phyloP scores from a whole-genome alignment of 2,797 vertebrate species.

The Manis javanica region DNA sequence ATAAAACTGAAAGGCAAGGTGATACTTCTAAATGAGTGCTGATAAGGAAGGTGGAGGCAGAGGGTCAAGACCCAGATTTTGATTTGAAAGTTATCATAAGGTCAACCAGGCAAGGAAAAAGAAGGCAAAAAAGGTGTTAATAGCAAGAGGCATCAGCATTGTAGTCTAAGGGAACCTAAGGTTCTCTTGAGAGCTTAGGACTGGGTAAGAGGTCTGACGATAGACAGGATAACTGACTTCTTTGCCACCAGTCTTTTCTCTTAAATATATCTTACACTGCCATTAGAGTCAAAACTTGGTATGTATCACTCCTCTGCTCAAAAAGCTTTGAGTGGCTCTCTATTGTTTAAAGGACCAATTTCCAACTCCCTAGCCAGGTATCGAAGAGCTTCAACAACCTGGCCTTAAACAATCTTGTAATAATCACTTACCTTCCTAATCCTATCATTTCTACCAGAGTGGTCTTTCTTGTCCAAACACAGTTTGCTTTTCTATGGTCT shows the following conservation, averaged over 20 bases:
- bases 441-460: background rate
- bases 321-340: background rate
- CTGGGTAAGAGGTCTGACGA: background rate
- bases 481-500: background rate
- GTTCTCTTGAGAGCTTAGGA: background rate
- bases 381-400: background rate
- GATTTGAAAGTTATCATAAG: background rate
- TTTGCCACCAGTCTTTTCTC: background rate
- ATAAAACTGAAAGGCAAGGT: background rate
- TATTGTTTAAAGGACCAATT: background rate
- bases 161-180: background rate
- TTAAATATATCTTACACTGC: background rate
- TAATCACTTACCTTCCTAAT: background rate
- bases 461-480: background rate
- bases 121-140: background rate
- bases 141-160: background rate
- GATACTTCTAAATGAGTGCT: background rate
- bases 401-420: background rate
- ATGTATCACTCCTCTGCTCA: background rate
- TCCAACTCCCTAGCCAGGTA: background rate
- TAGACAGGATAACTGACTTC: background rate
- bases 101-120: background rate
- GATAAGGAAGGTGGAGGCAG: background rate
- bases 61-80: background rate
- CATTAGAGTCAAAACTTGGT: background rate